Percentiles rank a stretch among this genome's conserved stretches.
Conservation (phyloP, 2,113 vertebrate genomes). For the Odobenus rosmarus region DNA sequence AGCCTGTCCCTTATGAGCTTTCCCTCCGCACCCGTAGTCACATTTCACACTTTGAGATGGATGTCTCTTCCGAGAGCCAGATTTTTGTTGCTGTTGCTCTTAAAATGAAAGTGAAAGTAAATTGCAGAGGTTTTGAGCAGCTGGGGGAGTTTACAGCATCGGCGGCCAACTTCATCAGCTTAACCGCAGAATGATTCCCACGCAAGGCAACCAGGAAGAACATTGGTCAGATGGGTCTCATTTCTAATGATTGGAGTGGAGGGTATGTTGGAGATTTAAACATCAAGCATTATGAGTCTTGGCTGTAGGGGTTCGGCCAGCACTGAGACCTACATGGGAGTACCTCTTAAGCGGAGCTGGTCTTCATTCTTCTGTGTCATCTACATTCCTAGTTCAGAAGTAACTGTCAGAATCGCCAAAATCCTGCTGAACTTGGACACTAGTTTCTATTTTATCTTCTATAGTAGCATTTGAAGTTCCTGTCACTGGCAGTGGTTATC, state of each 20-base stretch:
- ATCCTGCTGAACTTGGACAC: not conserved
- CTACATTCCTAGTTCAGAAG: not conserved
- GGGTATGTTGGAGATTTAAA: not conserved
- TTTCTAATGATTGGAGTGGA: not conserved
- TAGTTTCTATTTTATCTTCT: not conserved
- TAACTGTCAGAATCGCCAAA: not conserved
- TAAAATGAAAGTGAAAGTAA: constrained; percentile 51
- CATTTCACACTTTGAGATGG: constrained; percentile 1
- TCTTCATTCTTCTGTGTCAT: not conserved
- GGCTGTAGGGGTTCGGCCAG: not conserved
- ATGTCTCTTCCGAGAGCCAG: not conserved
- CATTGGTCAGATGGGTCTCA: not conserved
- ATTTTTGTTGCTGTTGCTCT: constrained; percentile 37
- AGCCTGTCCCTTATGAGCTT: not conserved
- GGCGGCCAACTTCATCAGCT: not conserved
- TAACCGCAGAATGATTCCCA: not conserved
- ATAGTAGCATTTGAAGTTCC: not conserved
- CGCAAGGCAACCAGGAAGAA: not conserved
- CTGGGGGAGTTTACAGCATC: not conserved
- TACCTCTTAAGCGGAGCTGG: not conserved
- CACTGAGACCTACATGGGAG: not conserved
- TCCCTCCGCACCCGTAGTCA: not conserved
- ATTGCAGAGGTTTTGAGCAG: not conserved
- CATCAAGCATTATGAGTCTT: not conserved
- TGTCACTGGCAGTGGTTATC: not conserved